Evolutionary conservation across 2,888 invertebrate genomes (phyloP), one percentile per base, ranked within the genome.

Genomic region (Unio delphinus): DNA sequence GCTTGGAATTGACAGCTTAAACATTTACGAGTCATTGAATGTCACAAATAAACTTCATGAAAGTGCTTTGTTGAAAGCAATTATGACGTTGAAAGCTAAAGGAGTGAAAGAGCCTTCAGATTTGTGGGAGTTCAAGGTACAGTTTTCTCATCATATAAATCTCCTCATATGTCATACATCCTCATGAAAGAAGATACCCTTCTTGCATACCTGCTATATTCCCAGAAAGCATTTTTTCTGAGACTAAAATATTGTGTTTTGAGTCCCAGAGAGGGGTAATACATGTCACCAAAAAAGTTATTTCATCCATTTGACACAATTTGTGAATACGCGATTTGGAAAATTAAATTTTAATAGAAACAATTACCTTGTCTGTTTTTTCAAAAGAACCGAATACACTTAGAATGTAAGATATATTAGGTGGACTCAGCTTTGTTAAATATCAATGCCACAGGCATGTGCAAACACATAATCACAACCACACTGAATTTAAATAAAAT

Each of bases 71-170:
- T 66, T 80, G 23, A 66, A 80, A 65, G 74, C 83, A 64, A 74
- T 87, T 28, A 59, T 74, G 1, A 69, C 65, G 45, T 66, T 86
- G 20, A 73, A 76, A 56, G 78, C 76, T 7, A 74, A 74, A 8
- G 84, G 86, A 8, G 78, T 82, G 20, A 84, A 85, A 64, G 70
- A 78, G 58, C 84, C 87, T 0, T 76, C 77, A 2, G 83, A 83
- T 65, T 69, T 88, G 4, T 88, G 86, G 87, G 86, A 87, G 57
- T 86, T 83, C 69, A 87, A 87, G 82, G 87, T 86, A 73, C 60
- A 28, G 59, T 23, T 26, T 11, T 18, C 23, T 61, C 26, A 20
- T 61, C 45, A 45, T 45, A 45, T 45, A 45, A 45, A 45, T 11
- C 17, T 26, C 4, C 28, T n/a, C 18, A 11, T 4, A 23, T 15